Base-by-base conservation (phyloP, 1,140 invertebrate species). In the Procambarus virginalis region DNA sequence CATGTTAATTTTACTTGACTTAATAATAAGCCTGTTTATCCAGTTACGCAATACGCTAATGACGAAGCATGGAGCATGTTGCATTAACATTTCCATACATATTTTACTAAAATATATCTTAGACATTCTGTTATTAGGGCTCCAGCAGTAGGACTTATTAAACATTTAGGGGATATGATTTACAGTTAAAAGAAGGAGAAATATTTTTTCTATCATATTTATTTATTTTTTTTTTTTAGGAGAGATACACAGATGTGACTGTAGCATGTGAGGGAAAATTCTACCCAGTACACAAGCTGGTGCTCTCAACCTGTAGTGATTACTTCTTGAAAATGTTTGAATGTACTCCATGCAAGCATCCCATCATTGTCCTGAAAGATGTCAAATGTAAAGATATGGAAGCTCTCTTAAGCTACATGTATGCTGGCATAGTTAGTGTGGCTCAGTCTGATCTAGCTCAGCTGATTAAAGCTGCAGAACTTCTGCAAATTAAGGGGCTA, bases 401-500 rank as follows among this genome's bases (percentile, higher is more conserved):
- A 91, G 96, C 97, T 3, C 96, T 98, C 12, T 94, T 98, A 4
- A 97, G 98, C 92, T 98, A 98, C 93, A 98, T 98, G 97, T 98
- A 98, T 94, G 96, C 96, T 81, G 97, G 97, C 0, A 97, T 98
- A 94, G 97, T 98, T 4, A 98, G 97, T 93, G 97, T 98, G 14
- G 96, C 96, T 17, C 97, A 98, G 93, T 96, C 97, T 75, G 96
- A 98, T 92, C 95, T 98, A 68, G 95, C 95, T 2, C 95, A 96
- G 2, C 95, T 98, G 17, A 95, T 98, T 92, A 96, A 96, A 93
- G 96, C 97, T 1, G 97, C 97, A 0, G 96, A 97, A 93, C 95
- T 96, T 58, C 93, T 98, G 12, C 96, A 97, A 93, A 96, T 96
- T 1, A 96, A 96, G 92, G 96, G 96, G 1, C 93, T 96, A 4